Percentiles rank a stretch among this genome's conserved stretches.
Conservation (phyloP, 2,113 vertebrate species). For the Toxotes jaculatrix region DNA sequence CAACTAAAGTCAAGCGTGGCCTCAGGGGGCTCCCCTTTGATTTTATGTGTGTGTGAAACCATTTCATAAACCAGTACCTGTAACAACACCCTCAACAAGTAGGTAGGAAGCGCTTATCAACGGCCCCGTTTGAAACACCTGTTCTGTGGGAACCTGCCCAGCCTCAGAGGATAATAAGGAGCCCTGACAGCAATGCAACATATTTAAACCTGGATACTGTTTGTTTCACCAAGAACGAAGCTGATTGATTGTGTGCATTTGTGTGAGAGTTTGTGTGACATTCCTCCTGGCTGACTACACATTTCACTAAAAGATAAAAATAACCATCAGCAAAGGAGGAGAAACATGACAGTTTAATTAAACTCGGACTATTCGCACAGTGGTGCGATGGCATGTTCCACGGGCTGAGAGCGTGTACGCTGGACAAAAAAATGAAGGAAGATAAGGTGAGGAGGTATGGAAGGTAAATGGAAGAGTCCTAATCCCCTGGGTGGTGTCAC, state of each 20-base stretch:
- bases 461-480: slow-evolving; percentile 42
- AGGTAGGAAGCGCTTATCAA: too few species aligned
- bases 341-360: slow-evolving; percentile 78
- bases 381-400: slow-evolving; percentile 42
- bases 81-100: too few species aligned
- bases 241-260: slow-evolving; percentile 26
- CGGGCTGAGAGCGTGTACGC: background rate
- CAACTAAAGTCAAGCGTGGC: slow-evolving; percentile 23
- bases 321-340: slow-evolving; percentile 63
- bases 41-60: accelerated
- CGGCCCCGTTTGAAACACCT: slow-evolving; percentile 9
- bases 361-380: slow-evolving; percentile 53
- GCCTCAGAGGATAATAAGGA: slow-evolving; percentile 31
- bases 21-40: background rate
- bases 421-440: slow-evolving; percentile 20
- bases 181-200: slow-evolving; percentile 24
- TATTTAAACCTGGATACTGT: slow-evolving; percentile 38
- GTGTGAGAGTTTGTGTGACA: background rate
- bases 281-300: slow-evolving; percentile 32
- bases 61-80: too few species aligned
- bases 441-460: slow-evolving; percentile 37
- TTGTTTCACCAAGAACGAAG: slow-evolving; percentile 17
- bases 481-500: slow-evolving; percentile 47
- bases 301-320: slow-evolving; percentile 61
- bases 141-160: background rate